These are phyloP conservation scores for Phalacrocorax brasilianus DNA, from an alignment of 2,113 vertebrate species.

Conservation along the genomic window DNA sequence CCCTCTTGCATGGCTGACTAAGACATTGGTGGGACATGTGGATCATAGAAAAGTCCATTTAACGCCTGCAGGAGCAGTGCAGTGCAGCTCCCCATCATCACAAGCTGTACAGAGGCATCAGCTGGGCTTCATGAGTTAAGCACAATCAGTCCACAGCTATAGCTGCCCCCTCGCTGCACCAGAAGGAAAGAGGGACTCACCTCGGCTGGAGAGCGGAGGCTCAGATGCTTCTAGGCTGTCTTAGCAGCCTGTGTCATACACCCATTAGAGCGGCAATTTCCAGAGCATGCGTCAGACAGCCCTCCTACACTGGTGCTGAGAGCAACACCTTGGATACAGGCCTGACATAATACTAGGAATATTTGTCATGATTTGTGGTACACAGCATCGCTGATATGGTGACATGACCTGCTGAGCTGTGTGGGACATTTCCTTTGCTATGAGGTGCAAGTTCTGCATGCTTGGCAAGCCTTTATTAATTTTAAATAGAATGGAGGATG, in stretches of 20 bases:
- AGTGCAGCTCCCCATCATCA: not conserved
- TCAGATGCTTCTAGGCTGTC: not conserved
- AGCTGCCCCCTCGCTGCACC: not conserved
- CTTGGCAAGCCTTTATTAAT: not conserved
- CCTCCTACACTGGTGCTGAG: not conserved
- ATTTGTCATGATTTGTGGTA: not conserved
- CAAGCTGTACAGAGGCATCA: not conserved
- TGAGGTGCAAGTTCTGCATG: not conserved
- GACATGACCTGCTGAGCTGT: not conserved
- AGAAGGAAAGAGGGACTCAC: not conserved
- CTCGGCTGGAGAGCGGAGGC: not conserved
- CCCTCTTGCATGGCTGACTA: not conserved
- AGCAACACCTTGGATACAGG: not conserved
- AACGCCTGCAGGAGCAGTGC: not conserved
- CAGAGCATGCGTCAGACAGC: not conserved
- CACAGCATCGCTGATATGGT: not conserved
- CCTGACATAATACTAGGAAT: not conserved
- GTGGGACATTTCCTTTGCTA: not conserved
- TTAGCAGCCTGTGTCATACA: not conserved
- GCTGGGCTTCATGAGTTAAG: not conserved
- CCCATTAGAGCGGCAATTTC: not conserved
- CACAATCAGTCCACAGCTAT: fast-evolving
- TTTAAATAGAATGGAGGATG: not conserved
- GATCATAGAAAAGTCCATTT: not conserved
- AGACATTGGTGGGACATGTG: not conserved